These are phyloP conservation scores for Sula dactylatra DNA, from an alignment of 2,113 vertebrate species.

Conservation along the genomic window DNA sequence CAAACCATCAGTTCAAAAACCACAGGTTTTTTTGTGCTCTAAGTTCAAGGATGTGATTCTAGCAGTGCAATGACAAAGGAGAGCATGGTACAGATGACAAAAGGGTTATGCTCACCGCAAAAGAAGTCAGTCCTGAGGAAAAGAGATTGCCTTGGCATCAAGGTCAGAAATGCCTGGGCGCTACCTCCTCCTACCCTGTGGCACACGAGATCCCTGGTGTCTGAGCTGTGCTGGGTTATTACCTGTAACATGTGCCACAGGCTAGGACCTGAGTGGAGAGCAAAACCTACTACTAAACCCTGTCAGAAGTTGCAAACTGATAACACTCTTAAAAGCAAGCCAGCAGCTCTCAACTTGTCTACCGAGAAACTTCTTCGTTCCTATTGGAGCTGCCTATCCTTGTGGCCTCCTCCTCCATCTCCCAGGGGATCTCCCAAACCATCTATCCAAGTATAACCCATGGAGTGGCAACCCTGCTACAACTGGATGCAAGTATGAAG, in stretches of 20 bases:
- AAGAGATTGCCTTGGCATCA: neutral
- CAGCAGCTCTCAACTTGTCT: neutral
- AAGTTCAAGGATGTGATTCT: constrained; percentile 58
- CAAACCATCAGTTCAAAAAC: constrained; percentile 61
- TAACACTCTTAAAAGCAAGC: neutral
- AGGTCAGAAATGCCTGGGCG: neutral
- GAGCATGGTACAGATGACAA: neutral
- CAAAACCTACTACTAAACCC: neutral
- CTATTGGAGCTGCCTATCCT: neutral
- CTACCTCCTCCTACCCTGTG: neutral
- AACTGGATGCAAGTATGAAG: neutral
- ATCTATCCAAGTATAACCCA: neutral
- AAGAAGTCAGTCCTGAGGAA: neutral
- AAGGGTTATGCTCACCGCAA: neutral
- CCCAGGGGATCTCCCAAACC: neutral
- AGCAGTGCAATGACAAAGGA: constrained; percentile 49
- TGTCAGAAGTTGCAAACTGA: neutral
- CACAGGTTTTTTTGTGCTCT: neutral
- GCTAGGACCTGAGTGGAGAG: neutral
- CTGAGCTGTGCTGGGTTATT: neutral
- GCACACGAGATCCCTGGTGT: neutral
- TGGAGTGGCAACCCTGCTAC: neutral
- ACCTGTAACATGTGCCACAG: neutral
- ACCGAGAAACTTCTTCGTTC: neutral
- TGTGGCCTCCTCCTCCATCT: neutral